Evolutionary conservation across 1,140 invertebrate species (phyloP).

Genomic region (Mycetomoellerius zeteki): DNA sequence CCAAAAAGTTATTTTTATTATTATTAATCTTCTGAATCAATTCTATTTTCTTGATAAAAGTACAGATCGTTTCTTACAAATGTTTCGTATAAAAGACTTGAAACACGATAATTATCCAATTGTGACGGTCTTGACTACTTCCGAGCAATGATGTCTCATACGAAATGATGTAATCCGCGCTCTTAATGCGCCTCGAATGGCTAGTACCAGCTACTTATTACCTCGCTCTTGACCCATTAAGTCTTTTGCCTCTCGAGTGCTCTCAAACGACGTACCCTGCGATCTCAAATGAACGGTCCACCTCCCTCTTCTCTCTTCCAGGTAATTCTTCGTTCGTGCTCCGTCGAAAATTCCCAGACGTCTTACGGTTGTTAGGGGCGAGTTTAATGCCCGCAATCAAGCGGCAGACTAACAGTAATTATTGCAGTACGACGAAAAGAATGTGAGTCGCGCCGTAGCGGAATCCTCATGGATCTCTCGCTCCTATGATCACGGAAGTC

Average conservation of each 20-base stretch:
- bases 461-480: constrained; percentile 34
- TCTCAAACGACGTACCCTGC: constrained; percentile 28
- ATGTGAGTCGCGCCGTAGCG: constrained; percentile 9
- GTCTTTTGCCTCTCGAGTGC: constrained; percentile 16
- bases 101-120: not conserved
- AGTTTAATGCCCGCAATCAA: constrained; percentile 67
- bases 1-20: not conserved
- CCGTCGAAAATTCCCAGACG: constrained; percentile 68
- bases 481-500: constrained; percentile 6
- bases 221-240: constrained; percentile 58
- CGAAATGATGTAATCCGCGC: constrained; percentile 37
- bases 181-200: constrained; percentile 47
- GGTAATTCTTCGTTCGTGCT: constrained; percentile 1
- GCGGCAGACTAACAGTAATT: constrained; percentile 54
- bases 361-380: constrained; percentile 40
- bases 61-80: not conserved
- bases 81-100: not conserved
- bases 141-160: not conserved
- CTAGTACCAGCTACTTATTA: constrained; percentile 36
- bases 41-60: not conserved
- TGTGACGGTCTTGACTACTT: not conserved
- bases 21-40: not conserved
- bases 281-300: constrained; percentile 36
- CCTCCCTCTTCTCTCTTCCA: not conserved
- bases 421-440: constrained; percentile 32